phyloP scores from a whole-genome alignment of 1,140 invertebrate genomes.

The Magallana angulata region DNA sequence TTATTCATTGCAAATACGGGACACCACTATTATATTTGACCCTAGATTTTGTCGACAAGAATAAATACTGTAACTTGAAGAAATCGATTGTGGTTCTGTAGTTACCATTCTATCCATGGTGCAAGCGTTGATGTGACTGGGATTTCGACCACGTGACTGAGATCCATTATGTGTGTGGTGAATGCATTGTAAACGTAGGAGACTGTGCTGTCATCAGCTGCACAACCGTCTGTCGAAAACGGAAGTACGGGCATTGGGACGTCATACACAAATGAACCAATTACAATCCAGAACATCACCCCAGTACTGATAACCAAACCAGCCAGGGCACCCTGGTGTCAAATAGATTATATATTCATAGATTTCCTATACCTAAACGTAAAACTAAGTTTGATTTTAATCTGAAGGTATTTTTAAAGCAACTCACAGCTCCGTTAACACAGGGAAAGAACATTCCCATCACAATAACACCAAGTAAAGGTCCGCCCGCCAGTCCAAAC shows the following conservation, averaged over 20 bases:
- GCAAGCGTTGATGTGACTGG: slow-evolving; percentile 28
- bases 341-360: neutral
- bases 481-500: slow-evolving; percentile 77
- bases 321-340: slow-evolving; percentile 62
- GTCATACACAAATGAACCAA: slow-evolving; percentile 65
- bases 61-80: no score
- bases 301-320: slow-evolving; percentile 61
- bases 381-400: no score
- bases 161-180: slow-evolving; percentile 12
- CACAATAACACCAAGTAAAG: slow-evolving; percentile 75
- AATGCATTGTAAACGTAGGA: slow-evolving; percentile 41
- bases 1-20: no score
- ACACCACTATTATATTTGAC: no score
- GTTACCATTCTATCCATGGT: slow-evolving; percentile 36
- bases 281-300: slow-evolving; percentile 66
- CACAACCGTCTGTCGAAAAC: slow-evolving; percentile 58
- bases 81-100: no score
- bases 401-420: neutral
- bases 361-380: no score
- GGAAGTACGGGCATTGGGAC: slow-evolving; percentile 59
- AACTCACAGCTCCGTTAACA: slow-evolving; percentile 71
- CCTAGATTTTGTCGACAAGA: no score
- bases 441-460: slow-evolving; percentile 79
- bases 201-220: neutral
- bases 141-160: neutral